phyloP scores from a whole-genome alignment of 2,888 invertebrate species.

The Darwinula stevensoni region DNA sequence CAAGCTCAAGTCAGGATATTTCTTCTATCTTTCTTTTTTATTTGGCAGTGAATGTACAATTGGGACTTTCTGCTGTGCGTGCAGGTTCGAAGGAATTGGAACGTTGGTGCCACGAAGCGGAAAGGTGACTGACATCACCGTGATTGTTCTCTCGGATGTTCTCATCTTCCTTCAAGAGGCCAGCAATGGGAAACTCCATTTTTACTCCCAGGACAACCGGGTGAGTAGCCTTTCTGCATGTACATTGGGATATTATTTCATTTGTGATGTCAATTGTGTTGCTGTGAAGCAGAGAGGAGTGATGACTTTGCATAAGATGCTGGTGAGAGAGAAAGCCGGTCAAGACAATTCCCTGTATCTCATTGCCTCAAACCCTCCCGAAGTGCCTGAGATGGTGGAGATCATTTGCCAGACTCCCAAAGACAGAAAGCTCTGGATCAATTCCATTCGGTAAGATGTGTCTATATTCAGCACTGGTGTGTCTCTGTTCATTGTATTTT shows the following conservation, averaged over 20 bases:
- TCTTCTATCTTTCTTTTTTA: conserved; percentile 4
- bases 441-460: conserved; percentile 32
- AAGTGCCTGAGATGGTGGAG: conserved; percentile 88
- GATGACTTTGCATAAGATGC: conserved; percentile 59
- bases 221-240: conserved; percentile 17
- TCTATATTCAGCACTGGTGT: background rate
- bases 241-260: conserved; percentile 4
- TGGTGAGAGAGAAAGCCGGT: conserved; percentile 66
- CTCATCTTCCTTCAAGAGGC: conserved; percentile 68
- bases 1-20: conserved; percentile 36
- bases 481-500: too few species aligned
- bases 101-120: conserved; percentile 67
- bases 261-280: conserved; percentile 3
- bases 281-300: conserved; percentile 40
- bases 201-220: conserved; percentile 65
- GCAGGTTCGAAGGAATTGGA: conserved; percentile 59
- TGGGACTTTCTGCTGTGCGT: too few species aligned
- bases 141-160: conserved; percentile 69
- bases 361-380: conserved; percentile 51
- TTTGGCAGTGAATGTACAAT: too few species aligned
- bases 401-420: conserved; percentile 55
- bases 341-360: conserved; percentile 66
- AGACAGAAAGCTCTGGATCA: conserved; percentile 69
- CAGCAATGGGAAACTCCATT: conserved; percentile 70
- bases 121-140: conserved; percentile 59